Base-by-base conservation (phyloP, 1,140 invertebrate genomes). In the Archivesica marissinica region DNA sequence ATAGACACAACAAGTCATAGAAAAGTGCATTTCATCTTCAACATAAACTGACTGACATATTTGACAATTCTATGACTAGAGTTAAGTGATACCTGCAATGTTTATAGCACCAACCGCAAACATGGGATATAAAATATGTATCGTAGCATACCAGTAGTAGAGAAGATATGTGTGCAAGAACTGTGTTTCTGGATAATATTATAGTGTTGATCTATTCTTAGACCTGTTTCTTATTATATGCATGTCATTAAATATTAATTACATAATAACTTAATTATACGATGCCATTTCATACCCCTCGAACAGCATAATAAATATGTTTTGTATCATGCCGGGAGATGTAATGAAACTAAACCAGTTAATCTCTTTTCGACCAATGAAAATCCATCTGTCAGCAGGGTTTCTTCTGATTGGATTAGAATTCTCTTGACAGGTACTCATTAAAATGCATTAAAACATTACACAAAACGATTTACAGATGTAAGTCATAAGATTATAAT, bases 191-290 rank as follows among this genome's bases (percentile, higher is more conserved):
- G n/a, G n/a, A n/a, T n/a, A n/a, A n/a, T n/a, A n/a, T n/a, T n/a
- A n/a, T n/a, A n/a, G n/a, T n/a, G n/a, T n/a, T n/a, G n/a, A n/a
- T n/a, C n/a, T n/a, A n/a, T n/a, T n/a, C n/a, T n/a, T n/a, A n/a
- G 7, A 15, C 30, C 59, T 64, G 59, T 15, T 64, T 64, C 59
- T 64, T 2, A 25, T 64, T 64, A 64, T 25, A 35, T 1, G 30
- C 59, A 64, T 7, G 30, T 64, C 59, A 64, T 64, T 64, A 64
- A 64, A 64, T 64, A 64, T 35, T 35, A 35, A 33, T n/a, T 35
- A 64, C 2, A 33, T 64, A 64, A 64, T 64, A 33, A 64, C 38
- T 2, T 64, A 35, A 35, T 64, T 64, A 64, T 64, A 64, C n/a
- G 7, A 64, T 64, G 0, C 28, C 59, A 33, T 25, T n/a, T 64